A percentile compares a stretch with the other conserved stretches of the same genome.
Conservation (phyloP, 2,113 vertebrate species). For the Ailuropoda melanoleuca region DNA sequence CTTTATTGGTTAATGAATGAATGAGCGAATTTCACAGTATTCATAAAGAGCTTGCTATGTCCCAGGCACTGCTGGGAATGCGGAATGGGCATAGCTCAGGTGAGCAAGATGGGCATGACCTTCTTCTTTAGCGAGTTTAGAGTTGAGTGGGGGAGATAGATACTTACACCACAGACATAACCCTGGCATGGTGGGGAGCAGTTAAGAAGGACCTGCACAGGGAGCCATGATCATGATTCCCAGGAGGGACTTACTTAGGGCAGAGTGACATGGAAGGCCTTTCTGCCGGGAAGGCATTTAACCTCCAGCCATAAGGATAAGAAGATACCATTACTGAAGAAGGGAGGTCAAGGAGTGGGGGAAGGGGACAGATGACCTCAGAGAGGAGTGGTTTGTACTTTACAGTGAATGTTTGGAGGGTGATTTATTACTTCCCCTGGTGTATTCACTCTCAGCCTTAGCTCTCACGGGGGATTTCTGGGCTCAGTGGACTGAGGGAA, state of each 20-base stretch:
- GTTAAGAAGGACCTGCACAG: not conserved
- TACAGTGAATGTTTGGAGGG: not conserved
- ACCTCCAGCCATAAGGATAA: not conserved
- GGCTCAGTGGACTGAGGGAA: not conserved
- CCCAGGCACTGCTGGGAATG: not conserved
- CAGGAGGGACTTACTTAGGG: not conserved
- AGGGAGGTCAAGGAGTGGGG: not conserved
- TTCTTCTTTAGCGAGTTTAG: not conserved
- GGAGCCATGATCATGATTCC: not conserved
- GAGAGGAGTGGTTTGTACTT: not conserved
- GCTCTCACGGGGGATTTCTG: not conserved
- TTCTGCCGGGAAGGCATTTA: not conserved
- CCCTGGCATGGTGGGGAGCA: not conserved
- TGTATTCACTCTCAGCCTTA: not conserved
- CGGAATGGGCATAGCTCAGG: no score
- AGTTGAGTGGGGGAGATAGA: not conserved
- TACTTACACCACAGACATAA: not conserved
- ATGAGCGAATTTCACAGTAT: not conserved
- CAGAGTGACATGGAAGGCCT: not conserved
- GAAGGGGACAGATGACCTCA: not conserved
- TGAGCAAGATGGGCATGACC: not conserved
- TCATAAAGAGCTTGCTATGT: not conserved
- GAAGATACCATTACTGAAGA: not conserved
- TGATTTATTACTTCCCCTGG: not conserved
- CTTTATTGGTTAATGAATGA: not conserved